Evolutionary conservation across 2,888 invertebrate genomes (phyloP), one percentile per base, ranked within the genome.

Genomic region (Taphrorychus bicolor): DNA sequence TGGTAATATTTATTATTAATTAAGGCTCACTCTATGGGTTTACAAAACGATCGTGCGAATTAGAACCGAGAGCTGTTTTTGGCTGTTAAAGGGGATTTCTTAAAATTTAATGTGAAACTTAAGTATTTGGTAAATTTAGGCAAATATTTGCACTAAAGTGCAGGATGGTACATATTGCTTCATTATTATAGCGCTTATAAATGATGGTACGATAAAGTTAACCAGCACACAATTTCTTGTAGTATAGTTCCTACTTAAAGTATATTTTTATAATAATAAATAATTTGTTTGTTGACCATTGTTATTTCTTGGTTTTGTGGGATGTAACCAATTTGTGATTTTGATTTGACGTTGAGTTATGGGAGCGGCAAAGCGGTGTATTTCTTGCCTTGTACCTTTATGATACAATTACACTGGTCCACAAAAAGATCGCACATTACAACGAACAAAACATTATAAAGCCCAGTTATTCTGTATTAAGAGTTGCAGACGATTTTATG

Each of bases 1-100:
- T 57, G 17, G 57, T 17, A 63, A 63, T 63, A 63, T 63, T 62
- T 63, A 63, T 63, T 48, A 51, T 49, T 57, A 63, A 63, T 63
- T 63, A 57, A 57, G 41, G 18, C 32, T 45, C 42, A 17, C 16
- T 45, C 16, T n/a, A n/a, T 40, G 21, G 19, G 45, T 63, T 63
- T 57, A 57, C 63, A 41, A 63, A 56, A 57, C 56, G 24, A 16
- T 32, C 57, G 56, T 63, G 63, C 57, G 57, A 63, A 63, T 49
- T 56, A 57, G 62, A 9, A 21, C 32, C 49, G 24, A 32, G 45
- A 14, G 23, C 23, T 49, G n/a, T 59, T 49, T 58, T 58, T 48
- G 41, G 42, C 14, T 21, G 45, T 42, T 57, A 19, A 7, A 42
- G 42, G 22, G 42, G 22, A 21, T 58, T 58, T 22, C 58, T 23